phyloP scores from a whole-genome alignment of 2,797 vertebrate genomes.

The Poeciliopsis gracilis region DNA sequence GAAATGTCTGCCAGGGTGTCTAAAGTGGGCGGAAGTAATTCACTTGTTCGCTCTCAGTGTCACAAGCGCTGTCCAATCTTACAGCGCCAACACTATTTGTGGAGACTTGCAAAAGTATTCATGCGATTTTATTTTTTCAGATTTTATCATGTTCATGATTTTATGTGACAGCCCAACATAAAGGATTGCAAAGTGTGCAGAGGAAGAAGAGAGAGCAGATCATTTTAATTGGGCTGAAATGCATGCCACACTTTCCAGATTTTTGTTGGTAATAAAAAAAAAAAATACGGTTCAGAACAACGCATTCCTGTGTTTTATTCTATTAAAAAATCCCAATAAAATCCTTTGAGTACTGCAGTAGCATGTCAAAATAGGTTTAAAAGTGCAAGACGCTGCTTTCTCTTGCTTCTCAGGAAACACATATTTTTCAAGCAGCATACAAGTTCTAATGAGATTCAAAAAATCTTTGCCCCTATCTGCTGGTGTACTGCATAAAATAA shows the following conservation, averaged over 20 bases:
- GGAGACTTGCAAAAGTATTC: neutral
- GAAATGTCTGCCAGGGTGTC: slow-evolving; percentile 46
- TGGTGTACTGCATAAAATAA: slow-evolving; percentile 35
- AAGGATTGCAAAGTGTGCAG: neutral
- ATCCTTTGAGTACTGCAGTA: neutral
- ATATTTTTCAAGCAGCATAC: slow-evolving; percentile 55
- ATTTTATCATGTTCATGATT: neutral
- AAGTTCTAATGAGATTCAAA: slow-evolving; percentile 44
- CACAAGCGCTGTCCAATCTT: slow-evolving; percentile 37
- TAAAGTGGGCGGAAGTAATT: slow-evolving; percentile 53
- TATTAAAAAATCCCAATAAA: neutral
- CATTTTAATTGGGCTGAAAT: neutral
- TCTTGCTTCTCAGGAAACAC: slow-evolving; percentile 58
- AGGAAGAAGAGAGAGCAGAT: neutral
- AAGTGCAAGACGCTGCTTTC: slow-evolving; percentile 16
- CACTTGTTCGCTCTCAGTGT: slow-evolving; percentile 50
- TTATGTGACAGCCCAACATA: neutral
- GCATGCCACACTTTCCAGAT: neutral
- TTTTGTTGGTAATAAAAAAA: neutral
- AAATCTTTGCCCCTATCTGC: slow-evolving; percentile 39
- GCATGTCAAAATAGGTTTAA: neutral
- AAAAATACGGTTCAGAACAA: neutral
- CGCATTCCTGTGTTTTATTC: neutral
- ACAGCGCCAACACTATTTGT: slow-evolving; percentile 49
- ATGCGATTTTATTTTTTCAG: neutral